Percentiles rank a stretch among this genome's conserved stretches.
These are phyloP conservation scores for Cephus pygmeus DNA, from an alignment of 2,888 invertebrate genomes.

Conservation along the genomic window DNA sequence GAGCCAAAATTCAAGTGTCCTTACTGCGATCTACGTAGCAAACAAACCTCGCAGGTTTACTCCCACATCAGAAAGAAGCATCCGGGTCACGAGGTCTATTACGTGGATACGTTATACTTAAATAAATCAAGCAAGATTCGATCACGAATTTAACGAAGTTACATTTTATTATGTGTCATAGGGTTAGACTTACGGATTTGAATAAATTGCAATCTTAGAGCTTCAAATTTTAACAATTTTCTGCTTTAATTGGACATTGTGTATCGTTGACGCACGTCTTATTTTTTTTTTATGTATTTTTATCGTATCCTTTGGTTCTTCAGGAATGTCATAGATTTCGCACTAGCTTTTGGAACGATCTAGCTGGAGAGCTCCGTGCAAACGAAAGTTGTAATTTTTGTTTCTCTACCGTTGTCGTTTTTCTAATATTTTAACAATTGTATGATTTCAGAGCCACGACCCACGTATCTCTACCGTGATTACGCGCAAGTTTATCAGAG, in stretches of 20 bases:
- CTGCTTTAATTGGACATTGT: neutral
- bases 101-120: conserved; percentile 26
- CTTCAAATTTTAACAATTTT: neutral
- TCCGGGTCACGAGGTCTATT: conserved; percentile 40
- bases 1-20: conserved; percentile 64
- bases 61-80: conserved; percentile 60
- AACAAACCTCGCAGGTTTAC: conserved; percentile 61
- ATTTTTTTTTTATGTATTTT: neutral
- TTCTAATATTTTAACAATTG: conserved; percentile 24
- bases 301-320: neutral
- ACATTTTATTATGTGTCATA: neutral
- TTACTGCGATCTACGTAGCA: conserved; percentile 59
- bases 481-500: conserved; percentile 33
- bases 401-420: neutral
- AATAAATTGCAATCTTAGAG: neutral
- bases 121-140: neutral
- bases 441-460: conserved; percentile 44
- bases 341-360: neutral
- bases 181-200: neutral
- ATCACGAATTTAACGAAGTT: neutral
- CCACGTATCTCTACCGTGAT: conserved; percentile 33
- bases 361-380: neutral
- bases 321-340: neutral
- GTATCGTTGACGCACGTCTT: neutral
- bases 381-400: neutral